Evolutionary conservation across 2,888 invertebrate species (phyloP), one percentile per base, ranked within the genome.

Genomic region (Tuberolachnus salignus): DNA sequence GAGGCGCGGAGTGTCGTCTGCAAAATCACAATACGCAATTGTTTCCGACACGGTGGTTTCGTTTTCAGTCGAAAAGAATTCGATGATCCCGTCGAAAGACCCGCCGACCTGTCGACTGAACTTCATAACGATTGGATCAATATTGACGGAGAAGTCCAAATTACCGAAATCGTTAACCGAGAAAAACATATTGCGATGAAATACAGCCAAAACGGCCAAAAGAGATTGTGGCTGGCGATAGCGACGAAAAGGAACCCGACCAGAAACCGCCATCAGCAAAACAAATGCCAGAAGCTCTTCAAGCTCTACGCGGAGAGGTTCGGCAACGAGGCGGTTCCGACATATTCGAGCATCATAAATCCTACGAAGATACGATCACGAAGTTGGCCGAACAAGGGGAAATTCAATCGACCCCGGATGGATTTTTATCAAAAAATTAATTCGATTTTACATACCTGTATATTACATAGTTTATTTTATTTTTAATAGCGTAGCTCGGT

Each of bases 11-110:
- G 83, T 82, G 82, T 83, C 49, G 81, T 84, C 19, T 69, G 75
- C 80, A 81, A 82, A 74, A 81, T 73, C 61, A 83, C 82, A 80
- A 83, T 83, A 82, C 81, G 81, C 26, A 83, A 83, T 75, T 83
- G 82, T 81, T 84, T 83, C 82, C 71, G 82, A 66, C 82, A 83
- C 82, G 83, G 83, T 82, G 83, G 84, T 82, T 83, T 83, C 82
- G 83, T 51, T 63, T 16, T 63, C 34, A 21, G 34, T n/a, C 34
- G 11, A 51, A 53, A 63, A 64, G 46, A 46, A 64, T 16, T 63
- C n/a, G 49, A 74, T 59, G 6, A 4, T 57, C 11, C 61, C 19
- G 23, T 55, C 49, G 72, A 46, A 59, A 72, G 46, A 70, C 55
- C 23, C 9, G 21, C 53, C 8, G 74, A 74, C 14, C 34, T 74